Conservation (phyloP, 1,140 invertebrate species). For the Melanaphis sacchari region DNA sequence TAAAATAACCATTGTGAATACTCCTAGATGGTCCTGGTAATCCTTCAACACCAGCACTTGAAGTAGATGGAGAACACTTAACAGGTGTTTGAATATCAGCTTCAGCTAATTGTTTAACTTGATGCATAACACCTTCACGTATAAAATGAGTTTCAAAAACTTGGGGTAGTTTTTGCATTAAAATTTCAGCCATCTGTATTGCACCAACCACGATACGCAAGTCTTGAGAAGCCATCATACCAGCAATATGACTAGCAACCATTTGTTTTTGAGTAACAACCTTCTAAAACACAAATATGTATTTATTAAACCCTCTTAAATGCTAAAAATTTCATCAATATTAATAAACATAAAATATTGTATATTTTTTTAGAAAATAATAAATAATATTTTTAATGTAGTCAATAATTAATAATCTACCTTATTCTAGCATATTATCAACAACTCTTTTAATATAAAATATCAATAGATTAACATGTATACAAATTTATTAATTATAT, state of each 20-base stretch:
- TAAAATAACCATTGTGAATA: constrained; percentile 22
- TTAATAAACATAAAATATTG: background rate
- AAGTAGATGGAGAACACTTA: constrained; percentile 32
- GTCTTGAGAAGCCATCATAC: constrained; percentile 96
- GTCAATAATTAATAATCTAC: no score
- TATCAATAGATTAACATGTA: background rate
- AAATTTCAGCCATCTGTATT: constrained; percentile 94
- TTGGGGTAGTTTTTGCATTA: constrained; percentile 95
- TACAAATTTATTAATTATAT: background rate
- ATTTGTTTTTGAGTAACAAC: constrained; percentile 91
- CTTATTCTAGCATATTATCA: no score
- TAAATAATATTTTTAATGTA: background rate
- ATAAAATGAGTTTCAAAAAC: constrained; percentile 94
- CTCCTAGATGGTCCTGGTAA: constrained; percentile 49
- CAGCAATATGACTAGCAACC: constrained; percentile 95
- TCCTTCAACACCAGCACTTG: constrained; percentile 41
- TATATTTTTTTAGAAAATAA: no score
- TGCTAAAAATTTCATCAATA: background rate
- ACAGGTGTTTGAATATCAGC: constrained; percentile 48
- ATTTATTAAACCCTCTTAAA: constrained; percentile 51
- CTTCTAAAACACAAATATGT: constrained; percentile 62
- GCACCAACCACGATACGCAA: constrained; percentile 94
- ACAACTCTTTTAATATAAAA: background rate
- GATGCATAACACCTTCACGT: constrained; percentile 75
- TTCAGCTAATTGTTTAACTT: constrained; percentile 58